A percentile compares a stretch with the other conserved stretches of the same genome.
Evolutionary conservation across 2,113 vertebrate species (phyloP).

Genomic region (Mola mola): DNA sequence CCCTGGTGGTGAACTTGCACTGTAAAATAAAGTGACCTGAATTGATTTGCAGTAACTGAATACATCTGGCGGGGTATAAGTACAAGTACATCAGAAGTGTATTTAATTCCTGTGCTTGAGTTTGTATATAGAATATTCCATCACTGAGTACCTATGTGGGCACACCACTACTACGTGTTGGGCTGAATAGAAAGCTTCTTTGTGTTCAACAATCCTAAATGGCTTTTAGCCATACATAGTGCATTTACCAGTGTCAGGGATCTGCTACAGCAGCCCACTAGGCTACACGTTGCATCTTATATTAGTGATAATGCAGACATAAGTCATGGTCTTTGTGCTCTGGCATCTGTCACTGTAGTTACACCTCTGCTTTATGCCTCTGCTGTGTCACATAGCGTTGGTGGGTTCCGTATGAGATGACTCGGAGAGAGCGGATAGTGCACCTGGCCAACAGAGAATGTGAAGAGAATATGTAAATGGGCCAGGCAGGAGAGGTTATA

Average conservation of each 20-base stretch:
- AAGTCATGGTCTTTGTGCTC: slow-evolving; percentile 28
- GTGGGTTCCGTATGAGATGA: slow-evolving; percentile 48
- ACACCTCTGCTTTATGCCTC: slow-evolving; percentile 37
- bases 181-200: no score
- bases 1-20: no score
- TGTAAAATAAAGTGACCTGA: no score
- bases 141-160: no score
- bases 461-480: slow-evolving; percentile 67
- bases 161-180: no score
- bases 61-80: no score
- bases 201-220: no score
- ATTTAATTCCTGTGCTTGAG: no score
- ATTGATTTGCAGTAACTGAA: no score
- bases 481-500: slow-evolving; percentile 64
- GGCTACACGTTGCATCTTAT: slow-evolving; percentile 6
- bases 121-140: no score
- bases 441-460: slow-evolving; percentile 54
- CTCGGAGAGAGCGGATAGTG: slow-evolving; percentile 48
- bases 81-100: no score
- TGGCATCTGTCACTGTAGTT: slow-evolving; percentile 38
- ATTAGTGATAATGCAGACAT: slow-evolving; percentile 15
- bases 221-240: no score
- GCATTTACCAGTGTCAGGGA: neutral
- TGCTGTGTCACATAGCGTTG: slow-evolving; percentile 9
- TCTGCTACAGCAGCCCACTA: neutral